phyloP scores from a whole-genome alignment of 2,888 invertebrate genomes.

The Synergus itoensis region DNA sequence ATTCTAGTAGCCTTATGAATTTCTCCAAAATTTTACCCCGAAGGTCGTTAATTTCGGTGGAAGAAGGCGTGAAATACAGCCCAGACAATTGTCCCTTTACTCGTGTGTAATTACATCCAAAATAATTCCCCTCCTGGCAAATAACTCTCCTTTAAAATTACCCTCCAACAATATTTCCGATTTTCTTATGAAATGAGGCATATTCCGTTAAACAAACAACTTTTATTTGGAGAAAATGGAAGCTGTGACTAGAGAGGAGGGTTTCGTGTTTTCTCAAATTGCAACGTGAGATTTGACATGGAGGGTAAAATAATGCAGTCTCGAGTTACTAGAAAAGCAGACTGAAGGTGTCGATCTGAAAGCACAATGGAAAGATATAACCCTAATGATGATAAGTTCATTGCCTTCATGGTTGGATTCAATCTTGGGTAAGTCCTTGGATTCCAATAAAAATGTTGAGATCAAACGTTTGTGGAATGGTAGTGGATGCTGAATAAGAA shows the following conservation, averaged over 20 bases:
- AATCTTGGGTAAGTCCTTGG: background rate
- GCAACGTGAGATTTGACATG: conserved; percentile 20
- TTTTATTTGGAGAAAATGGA: conserved; percentile 20
- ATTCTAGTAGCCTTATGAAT: conserved; percentile 28
- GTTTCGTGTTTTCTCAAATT: conserved; percentile 24
- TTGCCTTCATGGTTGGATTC: background rate
- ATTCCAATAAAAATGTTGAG: background rate
- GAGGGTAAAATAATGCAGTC: conserved; percentile 15
- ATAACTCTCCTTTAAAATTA: background rate
- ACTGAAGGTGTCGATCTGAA: conserved; percentile 52
- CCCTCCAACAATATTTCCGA: background rate
- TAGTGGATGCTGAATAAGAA: background rate
- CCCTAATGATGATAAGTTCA: background rate
- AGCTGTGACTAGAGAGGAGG: background rate
- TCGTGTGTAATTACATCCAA: background rate
- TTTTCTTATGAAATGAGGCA: conserved; percentile 6
- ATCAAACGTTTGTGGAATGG: background rate
- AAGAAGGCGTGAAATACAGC: background rate
- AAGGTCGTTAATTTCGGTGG: conserved; percentile 4
- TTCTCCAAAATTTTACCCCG: conserved; percentile 1
- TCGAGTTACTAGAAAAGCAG: conserved; percentile 18
- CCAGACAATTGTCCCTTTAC: background rate
- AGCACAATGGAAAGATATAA: conserved; percentile 51
- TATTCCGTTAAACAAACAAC: conserved; percentile 5
- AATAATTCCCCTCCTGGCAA: background rate